These are phyloP conservation scores for Poliocrania exsul DNA, from an alignment of 2,797 vertebrate genomes.

Conservation along the genomic window DNA sequence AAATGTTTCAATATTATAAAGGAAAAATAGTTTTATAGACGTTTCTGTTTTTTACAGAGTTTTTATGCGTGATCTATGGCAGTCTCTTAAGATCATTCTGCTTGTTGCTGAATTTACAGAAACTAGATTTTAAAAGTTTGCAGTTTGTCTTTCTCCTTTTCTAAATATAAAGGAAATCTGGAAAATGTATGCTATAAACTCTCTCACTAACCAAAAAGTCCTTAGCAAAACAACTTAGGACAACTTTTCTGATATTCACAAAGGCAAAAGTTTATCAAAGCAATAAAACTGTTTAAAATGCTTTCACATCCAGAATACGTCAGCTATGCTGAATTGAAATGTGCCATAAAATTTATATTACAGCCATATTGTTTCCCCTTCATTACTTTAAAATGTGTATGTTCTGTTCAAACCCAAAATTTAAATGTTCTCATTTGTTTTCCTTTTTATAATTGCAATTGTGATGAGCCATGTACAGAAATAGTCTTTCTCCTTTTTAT, in stretches of 20 bases:
- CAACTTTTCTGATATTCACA: not conserved
- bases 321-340: conserved; percentile 4
- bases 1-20: not conserved
- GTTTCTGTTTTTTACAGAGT: not conserved
- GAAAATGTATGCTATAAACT: not conserved
- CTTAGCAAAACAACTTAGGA: not conserved
- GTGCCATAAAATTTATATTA: conserved; percentile 40
- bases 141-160: not conserved
- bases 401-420: not conserved
- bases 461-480: not conserved
- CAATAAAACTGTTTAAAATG: conserved; percentile 6
- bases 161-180: not conserved
- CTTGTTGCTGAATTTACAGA: not conserved
- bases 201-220: not conserved
- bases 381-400: not conserved
- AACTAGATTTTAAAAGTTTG: not conserved
- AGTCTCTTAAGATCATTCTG: not conserved
- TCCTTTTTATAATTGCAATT: not conserved
- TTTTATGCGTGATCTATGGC: fast-evolving
- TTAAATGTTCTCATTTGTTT: not conserved
- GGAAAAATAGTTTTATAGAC: not conserved
- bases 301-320: not conserved
- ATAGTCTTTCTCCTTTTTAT: not conserved
- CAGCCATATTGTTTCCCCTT: not conserved
- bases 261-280: conserved; percentile 26